These are phyloP conservation scores for Maccullochella peelii DNA, from an alignment of 2,113 vertebrate genomes.

Conservation along the genomic window DNA sequence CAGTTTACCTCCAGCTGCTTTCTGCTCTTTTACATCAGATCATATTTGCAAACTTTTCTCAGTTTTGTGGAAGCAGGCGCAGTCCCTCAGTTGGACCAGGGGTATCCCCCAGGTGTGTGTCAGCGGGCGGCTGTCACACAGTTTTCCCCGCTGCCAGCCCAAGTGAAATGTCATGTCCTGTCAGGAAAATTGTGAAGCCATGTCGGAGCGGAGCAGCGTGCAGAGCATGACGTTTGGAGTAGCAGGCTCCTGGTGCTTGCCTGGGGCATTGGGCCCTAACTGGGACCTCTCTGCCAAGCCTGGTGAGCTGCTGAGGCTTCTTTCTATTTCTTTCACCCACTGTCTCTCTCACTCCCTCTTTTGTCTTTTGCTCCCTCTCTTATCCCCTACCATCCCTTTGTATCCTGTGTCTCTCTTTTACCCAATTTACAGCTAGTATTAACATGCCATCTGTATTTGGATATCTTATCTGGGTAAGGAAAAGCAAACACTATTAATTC, in stretches of 20 bases:
- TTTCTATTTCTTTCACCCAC: constrained; percentile 55
- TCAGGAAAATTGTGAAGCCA: constrained; percentile 81
- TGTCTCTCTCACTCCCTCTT: constrained; percentile 9
- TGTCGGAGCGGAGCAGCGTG: constrained; percentile 65
- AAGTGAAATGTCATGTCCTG: constrained; percentile 83
- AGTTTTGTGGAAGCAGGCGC: constrained; percentile 49
- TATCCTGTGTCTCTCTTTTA: neutral
- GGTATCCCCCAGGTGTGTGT: constrained; percentile 73
- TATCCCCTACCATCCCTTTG: constrained; percentile 10
- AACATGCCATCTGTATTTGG: neutral
- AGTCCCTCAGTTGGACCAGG: constrained; percentile 54
- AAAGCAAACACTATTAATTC: neutral
- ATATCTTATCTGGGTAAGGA: neutral
- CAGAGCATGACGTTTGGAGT: constrained; percentile 61
- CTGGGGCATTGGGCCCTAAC: constrained; percentile 74
- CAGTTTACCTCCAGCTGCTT: constrained; percentile 71
- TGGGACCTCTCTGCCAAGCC: constrained; percentile 68
- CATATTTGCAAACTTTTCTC: constrained; percentile 72
- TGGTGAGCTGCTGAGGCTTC: constrained; percentile 50
- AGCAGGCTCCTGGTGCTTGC: constrained; percentile 75
- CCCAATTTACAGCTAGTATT: constrained; percentile 9
- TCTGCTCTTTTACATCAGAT: constrained; percentile 63
- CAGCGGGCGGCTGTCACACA: constrained; percentile 71
- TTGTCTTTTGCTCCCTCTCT: constrained; percentile 38
- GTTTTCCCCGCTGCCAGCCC: constrained; percentile 65